Evolutionary conservation across 1,140 invertebrate species (phyloP).

Genomic region (Drosophila setifemur): DNA sequence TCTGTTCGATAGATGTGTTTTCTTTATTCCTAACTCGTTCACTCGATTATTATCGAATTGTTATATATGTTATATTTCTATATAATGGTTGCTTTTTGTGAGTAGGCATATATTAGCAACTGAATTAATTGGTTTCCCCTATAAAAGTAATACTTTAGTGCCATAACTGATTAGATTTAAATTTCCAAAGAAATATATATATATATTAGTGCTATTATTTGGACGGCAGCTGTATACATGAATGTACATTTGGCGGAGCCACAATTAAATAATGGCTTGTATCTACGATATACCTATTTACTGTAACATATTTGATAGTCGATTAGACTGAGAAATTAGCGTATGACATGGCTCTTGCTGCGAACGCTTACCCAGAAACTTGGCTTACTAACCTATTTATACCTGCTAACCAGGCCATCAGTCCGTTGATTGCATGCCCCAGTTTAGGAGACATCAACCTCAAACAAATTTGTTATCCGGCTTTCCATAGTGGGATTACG

Average conservation of each 20-base stretch:
- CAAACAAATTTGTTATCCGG: constrained; percentile 1
- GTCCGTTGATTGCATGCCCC: constrained; percentile 25
- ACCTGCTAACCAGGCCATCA: constrained; percentile 31
- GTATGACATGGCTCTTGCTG: constrained; percentile 20
- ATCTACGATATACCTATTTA: constrained; percentile 53
- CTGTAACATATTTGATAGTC: constrained; percentile 57
- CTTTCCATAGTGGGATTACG: neutral
- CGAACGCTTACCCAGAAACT: constrained; percentile 28
- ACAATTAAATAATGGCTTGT: constrained; percentile 23
- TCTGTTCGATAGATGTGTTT: too few relatives aligned
- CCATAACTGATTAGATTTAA: too few relatives aligned
- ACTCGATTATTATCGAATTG: too few relatives aligned
- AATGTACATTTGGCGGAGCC: constrained; percentile 28
- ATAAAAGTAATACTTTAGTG: too few relatives aligned
- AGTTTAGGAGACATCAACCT: constrained; percentile 5
- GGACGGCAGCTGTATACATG: constrained; percentile 3
- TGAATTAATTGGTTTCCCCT: too few relatives aligned
- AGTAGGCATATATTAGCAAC: too few relatives aligned
- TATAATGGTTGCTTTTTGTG: too few relatives aligned
- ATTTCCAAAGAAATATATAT: neutral
- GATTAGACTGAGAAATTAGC: constrained; percentile 50
- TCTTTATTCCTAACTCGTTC: too few relatives aligned
- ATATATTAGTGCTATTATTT: neutral
- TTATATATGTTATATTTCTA: too few relatives aligned
- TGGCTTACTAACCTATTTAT: constrained; percentile 40